Conservation (phyloP, 2,113 vertebrate genomes). For the Oreochromis aureus region DNA sequence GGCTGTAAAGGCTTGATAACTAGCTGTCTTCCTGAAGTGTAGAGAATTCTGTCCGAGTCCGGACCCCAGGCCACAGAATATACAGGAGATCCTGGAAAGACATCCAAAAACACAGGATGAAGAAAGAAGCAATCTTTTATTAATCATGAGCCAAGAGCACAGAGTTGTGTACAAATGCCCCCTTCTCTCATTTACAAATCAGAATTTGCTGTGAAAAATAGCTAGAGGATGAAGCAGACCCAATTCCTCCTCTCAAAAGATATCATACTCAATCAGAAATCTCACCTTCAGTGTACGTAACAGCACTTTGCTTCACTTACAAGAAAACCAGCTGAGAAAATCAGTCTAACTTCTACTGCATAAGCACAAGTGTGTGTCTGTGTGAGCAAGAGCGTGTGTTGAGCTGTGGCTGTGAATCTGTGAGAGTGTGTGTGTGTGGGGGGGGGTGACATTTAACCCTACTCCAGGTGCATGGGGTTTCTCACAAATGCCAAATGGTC, state of each 20-base stretch:
- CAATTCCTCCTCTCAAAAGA: constrained; percentile 1
- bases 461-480: constrained; percentile 89
- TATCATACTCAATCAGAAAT: constrained; percentile 9
- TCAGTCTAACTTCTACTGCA: constrained; percentile 15
- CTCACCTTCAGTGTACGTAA: constrained; percentile 34
- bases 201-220: not conserved
- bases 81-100: constrained; percentile 80
- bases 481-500: constrained; percentile 81
- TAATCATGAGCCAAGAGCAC: not conserved
- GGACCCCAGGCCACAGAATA: constrained; percentile 94
- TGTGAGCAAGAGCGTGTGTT: not conserved
- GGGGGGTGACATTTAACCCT: constrained; percentile 84
- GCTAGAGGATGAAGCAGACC: not conserved
- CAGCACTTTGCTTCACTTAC: constrained; percentile 1
- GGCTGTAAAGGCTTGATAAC: constrained; percentile 95
- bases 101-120: not conserved
- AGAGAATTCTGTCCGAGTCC: constrained; percentile 91
- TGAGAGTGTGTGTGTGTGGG: not conserved
- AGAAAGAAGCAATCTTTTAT: not conserved
- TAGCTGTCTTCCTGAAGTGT: constrained; percentile 86
- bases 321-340: constrained; percentile 47
- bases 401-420: constrained; percentile 1
- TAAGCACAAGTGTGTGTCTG: not conserved
- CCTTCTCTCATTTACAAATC: not conserved
- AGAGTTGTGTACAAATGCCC: not conserved